Evolutionary conservation across 2,113 vertebrate species (phyloP).

Genomic region (Hippocampus barbouri): DNA sequence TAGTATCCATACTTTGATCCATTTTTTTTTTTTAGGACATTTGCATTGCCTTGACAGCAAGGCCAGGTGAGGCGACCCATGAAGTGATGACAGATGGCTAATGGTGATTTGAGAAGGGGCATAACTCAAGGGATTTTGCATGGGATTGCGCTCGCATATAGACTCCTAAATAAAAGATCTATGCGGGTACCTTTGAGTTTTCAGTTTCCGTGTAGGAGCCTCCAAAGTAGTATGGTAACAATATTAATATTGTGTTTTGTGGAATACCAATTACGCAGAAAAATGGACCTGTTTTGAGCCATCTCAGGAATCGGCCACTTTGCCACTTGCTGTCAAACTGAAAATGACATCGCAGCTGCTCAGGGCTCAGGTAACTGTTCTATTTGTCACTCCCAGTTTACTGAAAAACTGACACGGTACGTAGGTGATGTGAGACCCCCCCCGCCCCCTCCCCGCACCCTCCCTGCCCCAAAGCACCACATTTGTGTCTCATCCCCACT

Average conservation of each 20-base stretch:
- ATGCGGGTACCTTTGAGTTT: too few relatives aligned
- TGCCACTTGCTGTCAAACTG: too few relatives aligned
- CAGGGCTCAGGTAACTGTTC: too few relatives aligned
- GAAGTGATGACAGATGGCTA: conserved; percentile 17
- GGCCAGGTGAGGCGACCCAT: conserved; percentile 21
- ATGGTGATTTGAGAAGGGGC: neutral
- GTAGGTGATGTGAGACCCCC: neutral
- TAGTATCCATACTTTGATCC: neutral
- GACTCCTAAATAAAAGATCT: neutral
- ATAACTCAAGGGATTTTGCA: neutral
- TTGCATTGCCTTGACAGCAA: conserved; percentile 16
- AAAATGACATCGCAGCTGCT: too few relatives aligned
- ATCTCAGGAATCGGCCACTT: too few relatives aligned
- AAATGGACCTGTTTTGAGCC: too few relatives aligned
- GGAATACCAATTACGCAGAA: too few relatives aligned
- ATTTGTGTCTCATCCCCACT: conserved; percentile 46
- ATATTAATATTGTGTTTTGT: too few relatives aligned
- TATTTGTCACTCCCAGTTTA: too few relatives aligned
- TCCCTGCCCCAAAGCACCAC: neutral
- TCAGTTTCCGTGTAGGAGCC: too few relatives aligned
- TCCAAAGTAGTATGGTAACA: too few relatives aligned
- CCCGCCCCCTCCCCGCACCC: neutral
- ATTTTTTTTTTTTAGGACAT: neutral
- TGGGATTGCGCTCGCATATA: neutral
- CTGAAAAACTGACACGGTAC: too few relatives aligned